Evolutionary conservation across 2,888 invertebrate genomes (phyloP), one percentile per base, ranked within the genome.

Genomic region (Diplazon laetatorius): DNA sequence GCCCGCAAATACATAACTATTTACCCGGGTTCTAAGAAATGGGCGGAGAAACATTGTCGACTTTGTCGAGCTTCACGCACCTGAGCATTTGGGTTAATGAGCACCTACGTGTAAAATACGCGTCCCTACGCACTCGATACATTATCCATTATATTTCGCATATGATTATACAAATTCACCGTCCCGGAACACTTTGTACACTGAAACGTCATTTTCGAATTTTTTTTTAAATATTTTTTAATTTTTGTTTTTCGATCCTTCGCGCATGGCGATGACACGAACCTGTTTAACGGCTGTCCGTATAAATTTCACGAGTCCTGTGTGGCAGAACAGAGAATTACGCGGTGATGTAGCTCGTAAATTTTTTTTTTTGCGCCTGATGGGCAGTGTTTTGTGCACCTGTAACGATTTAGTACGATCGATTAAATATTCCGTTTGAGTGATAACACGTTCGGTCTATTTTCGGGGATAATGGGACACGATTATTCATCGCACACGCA

Each of bases 31-130:
- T 70, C 39, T 73, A 60, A 57, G 73, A 78, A 78, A 73, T 65
- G 60, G 70, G 78, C 65, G 70, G 69, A 42, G 73, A 73, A 69
- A 50, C 65, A 73, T 69, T 39, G 70, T 66, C 22, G 70, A 70
- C 48, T 73, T 70, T 70, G 65, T 44, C 42, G 14, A 69, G 73
- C 39, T 39, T n/a, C 30, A 55, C 52, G 42, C 63, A 72, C 72
- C 52, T 65, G 63, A 69, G 63, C 44, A 74, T 78, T 30, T 73
- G 69, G 59, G 73, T 74, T 74, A 78, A 78, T 74, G 78, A 74
- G 69, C 70, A 74, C 59, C 44, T 66, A 60, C 52, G 50, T 63
- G 59, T 73, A 57, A 22, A 57, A 52, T 70, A 60, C 39, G 44
- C n/a, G 25, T 25, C 25, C 37, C 60, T 22, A 10, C 50, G 55